Evolutionary conservation across 1,140 invertebrate genomes (phyloP), one percentile per base, ranked within the genome.

Genomic region (Sitobion miscanthi): DNA sequence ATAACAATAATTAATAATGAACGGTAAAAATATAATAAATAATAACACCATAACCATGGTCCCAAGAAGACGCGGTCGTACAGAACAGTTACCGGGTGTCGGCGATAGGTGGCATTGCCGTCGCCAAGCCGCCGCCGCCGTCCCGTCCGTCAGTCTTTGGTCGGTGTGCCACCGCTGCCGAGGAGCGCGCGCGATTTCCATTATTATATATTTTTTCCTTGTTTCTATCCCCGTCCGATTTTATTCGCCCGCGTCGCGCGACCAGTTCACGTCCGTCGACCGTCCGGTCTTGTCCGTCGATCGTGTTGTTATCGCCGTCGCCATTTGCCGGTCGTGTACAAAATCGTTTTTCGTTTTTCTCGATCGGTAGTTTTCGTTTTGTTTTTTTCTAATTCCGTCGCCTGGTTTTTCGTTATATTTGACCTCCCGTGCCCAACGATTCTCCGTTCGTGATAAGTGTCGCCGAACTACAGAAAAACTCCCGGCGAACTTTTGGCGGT

Each of bases 31-130:
- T 17, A 77, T n/a, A 20, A n/a, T 14, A 69, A 69, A 69, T n/a
- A 69, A 35, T n/a, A n/a, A 77, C 14, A 6, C 4, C 30, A 35
- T 17, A 57, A 57, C 25, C 25, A 1, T 57, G n/a, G n/a, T 77
- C 30, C 30, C 62, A n/a, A 77, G 62, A 77, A 77, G 62, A 77
- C 30, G 62, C 30, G 62, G 30, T 69, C 62, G 62, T 1, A 17
- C 6, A 21, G 25, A 21, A 30, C 35, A 92, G 77, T 92, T 92
- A 49, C 47, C 21, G 77, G 45, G 47, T 77, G 91, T n/a, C 20
- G 91, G n/a, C 91, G 47, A 83, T 47, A 92, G 91, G 69, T 82
- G 45, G 91, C 91, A 82, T 83, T 92, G 91, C 20, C 77, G 91
- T 92, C 77, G 91, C 14, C 62, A 77, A 14, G 69, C 54, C 90